Conservation (phyloP, 2,888 invertebrate species). For the Lepidocyrtinus sp. region DNA sequence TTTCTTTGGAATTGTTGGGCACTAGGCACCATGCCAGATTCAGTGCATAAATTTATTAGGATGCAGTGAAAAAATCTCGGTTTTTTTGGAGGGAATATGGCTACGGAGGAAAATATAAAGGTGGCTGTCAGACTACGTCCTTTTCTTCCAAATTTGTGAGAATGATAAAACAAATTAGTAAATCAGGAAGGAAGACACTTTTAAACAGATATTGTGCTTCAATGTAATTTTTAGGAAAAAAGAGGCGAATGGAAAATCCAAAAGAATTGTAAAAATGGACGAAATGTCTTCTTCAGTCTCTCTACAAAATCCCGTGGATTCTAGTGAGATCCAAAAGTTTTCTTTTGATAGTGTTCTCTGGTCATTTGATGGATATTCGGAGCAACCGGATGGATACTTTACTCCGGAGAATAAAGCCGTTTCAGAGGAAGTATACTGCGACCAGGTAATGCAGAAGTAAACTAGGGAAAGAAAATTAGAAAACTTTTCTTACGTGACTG, state of each 20-base stretch:
- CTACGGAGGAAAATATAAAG: slow-evolving; percentile 44
- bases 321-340: slow-evolving; percentile 73
- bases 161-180: too few species aligned
- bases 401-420: slow-evolving; percentile 72
- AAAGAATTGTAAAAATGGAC: slow-evolving; percentile 74
- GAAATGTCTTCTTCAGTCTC: slow-evolving; percentile 73
- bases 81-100: too few species aligned
- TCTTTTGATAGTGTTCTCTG: slow-evolving; percentile 76
- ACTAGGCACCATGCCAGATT: too few species aligned
- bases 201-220: too few species aligned
- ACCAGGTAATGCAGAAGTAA: slow-evolving; percentile 74
- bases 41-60: slow-evolving; percentile 10
- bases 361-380: slow-evolving; percentile 76
- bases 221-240: slow-evolving; percentile 71
- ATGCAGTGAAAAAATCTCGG: too few species aligned
- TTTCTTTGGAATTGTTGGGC: too few species aligned
- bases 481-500: too few species aligned
- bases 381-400: slow-evolving; percentile 73
- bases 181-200: too few species aligned
- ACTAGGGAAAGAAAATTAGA: not conserved
- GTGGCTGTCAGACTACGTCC: slow-evolving; percentile 55
- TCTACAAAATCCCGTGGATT: slow-evolving; percentile 73
- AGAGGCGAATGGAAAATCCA: slow-evolving; percentile 74
- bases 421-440: slow-evolving; percentile 74
- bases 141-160: slow-evolving; percentile 34